Conservation (phyloP, 2,888 invertebrate species). For the Esperia sulphurella region DNA sequence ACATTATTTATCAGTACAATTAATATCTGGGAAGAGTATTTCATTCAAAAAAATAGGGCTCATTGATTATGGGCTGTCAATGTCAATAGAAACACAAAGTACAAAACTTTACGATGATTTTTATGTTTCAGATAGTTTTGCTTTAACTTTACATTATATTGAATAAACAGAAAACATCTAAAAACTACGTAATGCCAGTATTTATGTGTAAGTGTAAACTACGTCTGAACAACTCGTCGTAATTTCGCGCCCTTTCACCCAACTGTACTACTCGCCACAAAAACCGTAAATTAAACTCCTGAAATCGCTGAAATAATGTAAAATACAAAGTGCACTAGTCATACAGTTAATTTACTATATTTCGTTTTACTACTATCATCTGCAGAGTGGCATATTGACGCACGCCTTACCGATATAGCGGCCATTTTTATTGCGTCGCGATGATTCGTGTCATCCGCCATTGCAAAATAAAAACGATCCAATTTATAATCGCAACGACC, state of each 20-base stretch:
- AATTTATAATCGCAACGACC: conserved; percentile 41
- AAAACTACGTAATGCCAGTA: background rate
- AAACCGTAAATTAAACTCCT: background rate
- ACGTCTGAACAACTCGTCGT: conserved; percentile 34
- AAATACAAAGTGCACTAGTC: background rate
- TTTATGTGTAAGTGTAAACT: conserved; percentile 19
- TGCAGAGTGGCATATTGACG: conserved; percentile 59
- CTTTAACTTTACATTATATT: background rate
- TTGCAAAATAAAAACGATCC: conserved; percentile 61
- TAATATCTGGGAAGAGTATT: conserved; percentile 11
- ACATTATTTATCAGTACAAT: background rate
- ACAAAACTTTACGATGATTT: background rate
- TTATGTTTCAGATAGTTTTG: background rate
- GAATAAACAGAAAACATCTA: background rate
- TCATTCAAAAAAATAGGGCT: conserved; percentile 27
- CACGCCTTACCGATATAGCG: conserved; percentile 77
- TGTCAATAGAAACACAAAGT: conserved; percentile 33
- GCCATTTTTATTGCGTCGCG: conserved; percentile 79
- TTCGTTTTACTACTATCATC: conserved; percentile 33
- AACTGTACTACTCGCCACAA: conserved; percentile 1
- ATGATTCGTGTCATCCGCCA: conserved; percentile 79
- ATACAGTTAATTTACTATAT: background rate
- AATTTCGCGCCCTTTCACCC: conserved; percentile 78
- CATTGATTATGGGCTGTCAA: conserved; percentile 57
- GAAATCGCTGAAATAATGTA: background rate